A percentile compares a stretch with the other conserved stretches of the same genome.
Conservation (phyloP, 1,140 invertebrate genomes). For the Frieseomelitta varia region DNA sequence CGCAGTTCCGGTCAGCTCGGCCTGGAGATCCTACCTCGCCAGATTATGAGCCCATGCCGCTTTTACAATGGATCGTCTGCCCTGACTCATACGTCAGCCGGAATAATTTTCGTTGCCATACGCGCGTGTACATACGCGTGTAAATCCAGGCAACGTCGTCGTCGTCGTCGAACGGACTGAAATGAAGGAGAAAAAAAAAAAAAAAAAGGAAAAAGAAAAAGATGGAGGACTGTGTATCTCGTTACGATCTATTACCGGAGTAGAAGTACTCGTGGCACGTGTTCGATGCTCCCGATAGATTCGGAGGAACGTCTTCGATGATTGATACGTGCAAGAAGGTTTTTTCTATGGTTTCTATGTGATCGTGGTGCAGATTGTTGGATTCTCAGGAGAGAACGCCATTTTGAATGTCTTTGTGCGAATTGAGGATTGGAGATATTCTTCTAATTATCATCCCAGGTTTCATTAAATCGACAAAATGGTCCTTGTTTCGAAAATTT, state of each 20-base stretch:
- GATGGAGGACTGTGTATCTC: background rate
- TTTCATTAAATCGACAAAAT: background rate
- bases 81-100: slow-evolving; percentile 77
- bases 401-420: background rate
- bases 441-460: too few species aligned
- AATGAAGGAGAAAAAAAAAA: background rate
- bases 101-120: slow-evolving; percentile 71
- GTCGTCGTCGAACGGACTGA: slow-evolving; percentile 6
- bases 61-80: slow-evolving; percentile 79
- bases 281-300: slow-evolving; percentile 1
- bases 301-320: background rate
- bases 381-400: background rate
- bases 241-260: slow-evolving; percentile 1
- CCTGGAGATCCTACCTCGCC: slow-evolving; percentile 80
- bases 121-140: slow-evolving; percentile 3
- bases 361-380: background rate
- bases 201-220: background rate
- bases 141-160: background rate
- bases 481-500: too few species aligned
- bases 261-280: slow-evolving; percentile 32
- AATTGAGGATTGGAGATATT: background rate
- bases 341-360: background rate
- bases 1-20: slow-evolving; percentile 81
- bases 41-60: slow-evolving; percentile 79
- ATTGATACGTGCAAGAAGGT: slow-evolving; percentile 3